Evolutionary conservation across 2,797 vertebrate genomes (phyloP).

Genomic region (Ibycter americanus): DNA sequence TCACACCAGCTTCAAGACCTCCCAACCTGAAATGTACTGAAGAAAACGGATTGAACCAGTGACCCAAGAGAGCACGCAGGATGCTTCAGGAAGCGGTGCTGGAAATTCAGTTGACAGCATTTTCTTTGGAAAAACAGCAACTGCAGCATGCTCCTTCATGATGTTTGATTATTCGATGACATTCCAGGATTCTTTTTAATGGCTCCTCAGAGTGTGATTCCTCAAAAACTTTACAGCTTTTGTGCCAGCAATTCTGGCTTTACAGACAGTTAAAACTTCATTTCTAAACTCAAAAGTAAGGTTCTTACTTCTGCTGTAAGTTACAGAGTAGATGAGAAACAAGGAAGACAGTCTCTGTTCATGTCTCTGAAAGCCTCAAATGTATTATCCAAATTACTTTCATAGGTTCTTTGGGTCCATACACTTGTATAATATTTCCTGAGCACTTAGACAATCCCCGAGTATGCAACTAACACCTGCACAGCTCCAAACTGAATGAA

Average conservation of each 20-base stretch:
- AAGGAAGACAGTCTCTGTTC: background rate
- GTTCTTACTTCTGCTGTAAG: background rate
- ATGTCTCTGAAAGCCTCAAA: background rate
- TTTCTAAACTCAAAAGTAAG: background rate
- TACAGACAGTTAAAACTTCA: background rate
- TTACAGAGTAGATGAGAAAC: background rate
- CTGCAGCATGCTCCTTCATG: background rate
- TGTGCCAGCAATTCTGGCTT: background rate
- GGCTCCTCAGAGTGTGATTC: background rate
- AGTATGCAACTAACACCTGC: background rate
- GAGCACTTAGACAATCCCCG: fast-evolving
- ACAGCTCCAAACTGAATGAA: background rate
- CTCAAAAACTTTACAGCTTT: background rate
- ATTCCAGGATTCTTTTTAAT: background rate
- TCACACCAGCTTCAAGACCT: background rate
- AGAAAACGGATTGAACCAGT: background rate
- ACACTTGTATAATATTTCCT: background rate
- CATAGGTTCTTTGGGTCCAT: background rate
- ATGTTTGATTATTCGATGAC: background rate
- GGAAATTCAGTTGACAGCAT: background rate
- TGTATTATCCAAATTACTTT: background rate
- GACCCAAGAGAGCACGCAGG: background rate
- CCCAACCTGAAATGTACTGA: background rate
- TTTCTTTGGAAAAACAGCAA: background rate
- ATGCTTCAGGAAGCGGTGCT: background rate